Conservation (phyloP, 2,113 vertebrate species). For the Microtus richardsoni region DNA sequence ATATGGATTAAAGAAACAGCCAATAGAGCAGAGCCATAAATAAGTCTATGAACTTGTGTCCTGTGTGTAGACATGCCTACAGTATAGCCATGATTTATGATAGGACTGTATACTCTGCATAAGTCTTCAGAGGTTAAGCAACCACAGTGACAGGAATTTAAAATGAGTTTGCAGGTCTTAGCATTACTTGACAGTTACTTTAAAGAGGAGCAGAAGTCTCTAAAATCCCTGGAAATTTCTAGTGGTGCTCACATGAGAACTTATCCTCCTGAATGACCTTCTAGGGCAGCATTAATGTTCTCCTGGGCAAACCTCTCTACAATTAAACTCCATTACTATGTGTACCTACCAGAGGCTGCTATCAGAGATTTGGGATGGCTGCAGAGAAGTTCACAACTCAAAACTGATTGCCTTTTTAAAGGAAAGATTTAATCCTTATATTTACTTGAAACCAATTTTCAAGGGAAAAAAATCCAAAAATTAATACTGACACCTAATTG, state of each 20-base stretch:
- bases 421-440: background rate
- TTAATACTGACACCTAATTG: background rate
- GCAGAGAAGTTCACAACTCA: background rate
- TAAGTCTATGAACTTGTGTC: background rate
- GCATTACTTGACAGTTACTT: background rate
- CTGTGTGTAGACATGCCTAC: background rate
- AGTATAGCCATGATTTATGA: background rate
- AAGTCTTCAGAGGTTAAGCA: background rate
- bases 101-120: background rate
- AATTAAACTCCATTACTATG: background rate
- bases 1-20: background rate
- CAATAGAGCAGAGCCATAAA: background rate
- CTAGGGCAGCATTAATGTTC: background rate
- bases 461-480: background rate
- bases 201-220: background rate
- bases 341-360: background rate
- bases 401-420: background rate
- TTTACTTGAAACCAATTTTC: conserved; percentile 35
- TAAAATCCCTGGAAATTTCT: conserved; percentile 17
- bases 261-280: background rate
- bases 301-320: background rate
- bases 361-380: background rate
- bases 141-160: conserved; percentile 1
- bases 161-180: background rate
- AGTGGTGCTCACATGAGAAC: background rate